Evolutionary conservation across 2,797 vertebrate genomes (phyloP).

Genomic region (Acanthopagrus latus): DNA sequence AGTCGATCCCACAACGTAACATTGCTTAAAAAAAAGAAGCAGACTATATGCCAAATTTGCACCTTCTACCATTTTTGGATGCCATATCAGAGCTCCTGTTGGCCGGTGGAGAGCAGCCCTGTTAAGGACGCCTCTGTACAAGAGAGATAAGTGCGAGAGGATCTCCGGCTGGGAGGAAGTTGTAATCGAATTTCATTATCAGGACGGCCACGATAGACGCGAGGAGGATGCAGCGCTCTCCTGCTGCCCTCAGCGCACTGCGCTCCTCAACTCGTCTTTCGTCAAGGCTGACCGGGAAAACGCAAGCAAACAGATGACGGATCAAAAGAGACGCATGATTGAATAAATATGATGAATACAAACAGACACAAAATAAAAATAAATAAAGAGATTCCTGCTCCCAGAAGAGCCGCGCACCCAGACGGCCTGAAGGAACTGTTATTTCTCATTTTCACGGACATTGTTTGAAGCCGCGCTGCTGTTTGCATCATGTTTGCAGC

Average conservation of each 20-base stretch:
- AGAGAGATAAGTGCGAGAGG: conserved; percentile 79
- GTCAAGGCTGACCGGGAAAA: conserved; percentile 6
- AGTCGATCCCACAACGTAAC: conserved; percentile 26
- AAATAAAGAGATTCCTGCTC: conserved; percentile 4
- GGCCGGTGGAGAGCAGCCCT: conserved; percentile 50
- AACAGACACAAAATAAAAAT: neutral
- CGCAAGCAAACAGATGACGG: neutral
- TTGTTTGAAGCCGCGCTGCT: conserved; percentile 31
- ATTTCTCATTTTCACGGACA: conserved; percentile 6
- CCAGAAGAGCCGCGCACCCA: neutral
- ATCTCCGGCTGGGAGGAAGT: conserved; percentile 62
- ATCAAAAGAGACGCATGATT: neutral
- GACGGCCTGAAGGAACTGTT: conserved; percentile 2
- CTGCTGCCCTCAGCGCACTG: conserved; percentile 19
- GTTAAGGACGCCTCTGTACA: conserved; percentile 68
- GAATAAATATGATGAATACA: conserved; percentile 9
- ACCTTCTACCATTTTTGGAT: conserved; percentile 56
- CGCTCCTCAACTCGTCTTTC: conserved; percentile 1
- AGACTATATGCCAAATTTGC: conserved; percentile 26
- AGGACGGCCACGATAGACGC: conserved; percentile 39
- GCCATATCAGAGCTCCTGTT: conserved; percentile 39
- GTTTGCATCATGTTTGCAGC: conserved; percentile 54
- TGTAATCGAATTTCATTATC: conserved; percentile 85
- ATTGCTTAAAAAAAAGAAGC: conserved; percentile 4
- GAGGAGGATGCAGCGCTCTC: conserved; percentile 44